Percentiles rank a stretch among this genome's conserved stretches.
These are phyloP conservation scores for Sceloporus tristichus DNA, from an alignment of 2,113 vertebrate species.

Conservation along the genomic window DNA sequence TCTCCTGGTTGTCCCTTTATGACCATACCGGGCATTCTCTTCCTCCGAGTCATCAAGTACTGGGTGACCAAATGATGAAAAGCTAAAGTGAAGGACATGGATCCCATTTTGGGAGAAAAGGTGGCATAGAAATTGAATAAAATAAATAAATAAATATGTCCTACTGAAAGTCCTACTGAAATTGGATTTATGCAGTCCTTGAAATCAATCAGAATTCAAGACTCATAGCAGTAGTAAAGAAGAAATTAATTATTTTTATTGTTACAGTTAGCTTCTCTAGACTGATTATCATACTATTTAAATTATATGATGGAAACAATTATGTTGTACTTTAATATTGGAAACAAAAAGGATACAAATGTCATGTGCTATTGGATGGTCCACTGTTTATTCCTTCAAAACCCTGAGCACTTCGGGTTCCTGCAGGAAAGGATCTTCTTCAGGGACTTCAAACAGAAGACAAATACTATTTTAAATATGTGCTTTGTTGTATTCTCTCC, in stretches of 20 bases:
- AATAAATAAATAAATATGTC: no score
- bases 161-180: no score
- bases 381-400: no score
- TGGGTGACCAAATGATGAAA: background rate
- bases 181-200: background rate
- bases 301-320: background rate
- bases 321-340: background rate
- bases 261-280: background rate
- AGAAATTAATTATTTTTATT: background rate
- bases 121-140: no score
- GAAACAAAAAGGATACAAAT: no score
- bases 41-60: background rate
- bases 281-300: background rate
- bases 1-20: background rate
- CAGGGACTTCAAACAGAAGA: no score
- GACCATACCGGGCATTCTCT: background rate
- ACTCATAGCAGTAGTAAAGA: background rate
- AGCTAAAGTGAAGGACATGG: background rate
- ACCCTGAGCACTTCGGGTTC: no score
- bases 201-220: background rate
- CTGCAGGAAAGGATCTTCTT: no score
- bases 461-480: no score
- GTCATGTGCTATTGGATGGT: no score
- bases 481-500: no score
- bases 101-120: no score